Base-by-base conservation (phyloP, 2,113 vertebrate species). In the Pterocles burchelli region DNA sequence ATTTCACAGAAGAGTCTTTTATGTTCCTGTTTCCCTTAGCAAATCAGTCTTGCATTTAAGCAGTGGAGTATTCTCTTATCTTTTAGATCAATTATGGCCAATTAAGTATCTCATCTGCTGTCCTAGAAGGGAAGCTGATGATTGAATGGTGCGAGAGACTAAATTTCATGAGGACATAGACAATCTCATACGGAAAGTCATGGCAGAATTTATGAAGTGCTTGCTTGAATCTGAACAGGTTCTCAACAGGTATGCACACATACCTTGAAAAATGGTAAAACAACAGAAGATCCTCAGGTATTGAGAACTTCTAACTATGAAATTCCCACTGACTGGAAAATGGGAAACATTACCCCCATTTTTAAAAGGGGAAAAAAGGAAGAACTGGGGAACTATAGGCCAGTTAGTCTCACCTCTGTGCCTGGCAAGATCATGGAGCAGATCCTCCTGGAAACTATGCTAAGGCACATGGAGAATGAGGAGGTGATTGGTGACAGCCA, bases 271-370 rank as follows among this genome's bases (percentile, higher is more conserved):
- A 43, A 87, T 54, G 6, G 2, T 55, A 11, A 74, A 88, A 34
- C 9, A 1, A 5, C 11, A 63, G 22, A n/a, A 90, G 59, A 77
- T 6, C 1, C 2, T 4, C 13, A n/a, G 13, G 3, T 78, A 7
- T 21, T 78, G 31, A n/a, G 63, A 78, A 36, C 25, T 73, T 80
- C 10, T 52, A 72, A 49, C 24, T 75, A 1, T 65, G 33, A 73
- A 41, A 8, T 65, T 41, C 41, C 41, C 41, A 41, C 41, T 41
- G 41, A 41, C 41, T 41, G 41, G 41, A 41, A 41, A 41, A 41
- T 41, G 41, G 41, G 41, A 41, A 41, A 41, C 41, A 41, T 41
- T 41, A 13, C 41, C 41, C 41, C 41, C 13, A 41, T 13, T 41
- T 41, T 41, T 41, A 41, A 41, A 41, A 41, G 41, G 41, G 41